Percentiles rank a stretch among this genome's conserved stretches.
Conservation (phyloP, 2,888 invertebrate species). For the Macrosiphum euphorbiae region DNA sequence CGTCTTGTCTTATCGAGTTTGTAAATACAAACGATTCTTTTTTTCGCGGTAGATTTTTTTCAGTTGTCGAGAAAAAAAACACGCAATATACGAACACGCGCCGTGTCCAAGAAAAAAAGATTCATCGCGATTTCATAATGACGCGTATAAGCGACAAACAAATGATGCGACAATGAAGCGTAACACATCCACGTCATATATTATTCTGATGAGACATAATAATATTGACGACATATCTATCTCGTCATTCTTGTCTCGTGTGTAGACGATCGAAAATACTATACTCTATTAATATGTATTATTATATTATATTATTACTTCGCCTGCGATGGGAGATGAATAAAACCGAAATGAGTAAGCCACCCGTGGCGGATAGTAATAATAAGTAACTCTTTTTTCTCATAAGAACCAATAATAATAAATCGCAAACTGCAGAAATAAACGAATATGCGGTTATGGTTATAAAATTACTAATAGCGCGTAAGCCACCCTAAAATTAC, state of each 20-base stretch:
- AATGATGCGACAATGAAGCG: neutral
- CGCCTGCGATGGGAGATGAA: too few relatives aligned
- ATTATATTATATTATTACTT: neutral
- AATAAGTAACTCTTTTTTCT: too few relatives aligned
- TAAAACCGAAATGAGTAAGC: too few relatives aligned
- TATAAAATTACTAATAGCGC: too few relatives aligned
- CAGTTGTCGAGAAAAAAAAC: neutral
- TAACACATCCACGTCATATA: neutral
- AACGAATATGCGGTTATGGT: too few relatives aligned
- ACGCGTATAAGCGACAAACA: neutral
- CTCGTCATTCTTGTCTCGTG: too few relatives aligned
- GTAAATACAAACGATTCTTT: neutral
- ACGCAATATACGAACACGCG: neutral
- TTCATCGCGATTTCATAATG: neutral
- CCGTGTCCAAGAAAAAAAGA: neutral
- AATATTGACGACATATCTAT: neutral
- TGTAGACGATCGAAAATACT: neutral
- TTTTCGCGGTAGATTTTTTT: neutral
- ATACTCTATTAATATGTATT: neutral
- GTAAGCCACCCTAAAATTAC: too few relatives aligned
- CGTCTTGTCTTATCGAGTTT: neutral
- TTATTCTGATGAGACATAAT: neutral
- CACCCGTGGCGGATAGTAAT: too few relatives aligned
- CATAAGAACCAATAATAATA: too few relatives aligned
- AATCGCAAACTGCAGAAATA: too few relatives aligned